phyloP scores from a whole-genome alignment of 2,113 vertebrate genomes.

The Anser brachyrhynchus region DNA sequence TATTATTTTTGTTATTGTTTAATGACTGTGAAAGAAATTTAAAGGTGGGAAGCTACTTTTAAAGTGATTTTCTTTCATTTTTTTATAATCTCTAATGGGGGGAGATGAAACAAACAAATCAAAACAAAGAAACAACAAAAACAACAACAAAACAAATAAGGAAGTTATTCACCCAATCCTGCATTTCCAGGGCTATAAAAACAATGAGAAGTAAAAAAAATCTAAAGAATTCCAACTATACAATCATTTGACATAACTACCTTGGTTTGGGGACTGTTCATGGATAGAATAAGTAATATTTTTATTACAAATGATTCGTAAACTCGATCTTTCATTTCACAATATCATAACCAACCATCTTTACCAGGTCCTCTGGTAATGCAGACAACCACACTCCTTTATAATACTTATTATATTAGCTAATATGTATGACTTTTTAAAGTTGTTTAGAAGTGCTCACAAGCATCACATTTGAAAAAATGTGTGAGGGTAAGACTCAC shows the following conservation, averaged over 20 bases:
- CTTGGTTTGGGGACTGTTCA: neutral
- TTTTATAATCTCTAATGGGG: neutral
- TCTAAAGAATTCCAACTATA: neutral
- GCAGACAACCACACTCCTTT: neutral
- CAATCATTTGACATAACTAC: neutral
- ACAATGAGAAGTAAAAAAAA: neutral
- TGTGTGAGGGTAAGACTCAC: neutral
- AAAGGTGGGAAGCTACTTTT: neutral
- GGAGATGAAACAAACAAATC: neutral
- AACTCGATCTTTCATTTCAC: neutral
- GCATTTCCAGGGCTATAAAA: neutral
- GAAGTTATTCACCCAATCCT: fast-evolving
- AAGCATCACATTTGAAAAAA: neutral
- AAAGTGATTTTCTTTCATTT: neutral
- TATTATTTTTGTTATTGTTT: neutral
- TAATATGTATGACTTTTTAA: neutral
- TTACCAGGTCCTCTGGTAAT: neutral
- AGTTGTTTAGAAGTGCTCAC: neutral
- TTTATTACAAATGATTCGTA: neutral
- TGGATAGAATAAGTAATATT: neutral
- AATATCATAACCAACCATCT: neutral
- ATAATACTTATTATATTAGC: neutral
- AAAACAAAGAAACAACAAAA: neutral
- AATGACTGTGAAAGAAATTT: neutral
- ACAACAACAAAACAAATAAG: neutral